Conservation (phyloP, 37 sponge, comb jelly and placozoan genomes). For the Oscarella lobularis region DNA sequence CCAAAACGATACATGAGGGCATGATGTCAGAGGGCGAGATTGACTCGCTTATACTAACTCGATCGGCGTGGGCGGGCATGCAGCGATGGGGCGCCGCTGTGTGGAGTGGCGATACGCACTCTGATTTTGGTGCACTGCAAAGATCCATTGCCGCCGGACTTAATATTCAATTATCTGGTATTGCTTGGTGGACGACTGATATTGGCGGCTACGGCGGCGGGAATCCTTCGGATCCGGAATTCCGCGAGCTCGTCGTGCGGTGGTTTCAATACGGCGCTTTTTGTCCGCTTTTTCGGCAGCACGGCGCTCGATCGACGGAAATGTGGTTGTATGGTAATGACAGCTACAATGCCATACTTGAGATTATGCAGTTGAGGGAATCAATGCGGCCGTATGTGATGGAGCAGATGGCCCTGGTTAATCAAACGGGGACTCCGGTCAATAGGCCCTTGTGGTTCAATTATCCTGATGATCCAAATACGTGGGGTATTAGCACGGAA, state of each 20-base stretch:
- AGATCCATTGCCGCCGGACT: neutral
- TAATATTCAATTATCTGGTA: conserved; percentile 3
- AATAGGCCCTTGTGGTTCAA: neutral
- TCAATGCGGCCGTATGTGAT: conserved; percentile 1
- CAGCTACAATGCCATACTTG: neutral
- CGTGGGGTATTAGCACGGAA: neutral
- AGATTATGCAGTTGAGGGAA: neutral
- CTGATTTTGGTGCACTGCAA: neutral
- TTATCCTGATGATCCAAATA: neutral
- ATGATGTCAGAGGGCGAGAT: neutral
- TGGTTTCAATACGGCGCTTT: conserved; percentile 6
- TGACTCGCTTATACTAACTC: neutral
- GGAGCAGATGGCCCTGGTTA: neutral
- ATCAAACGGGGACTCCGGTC: neutral
- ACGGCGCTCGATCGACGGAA: conserved; percentile 3
- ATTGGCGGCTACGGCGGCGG: conserved; percentile 6
- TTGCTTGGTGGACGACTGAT: conserved; percentile 11
- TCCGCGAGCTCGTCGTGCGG: neutral
- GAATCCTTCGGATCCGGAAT: conserved; percentile 1
- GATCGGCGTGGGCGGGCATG: conserved; percentile 4
- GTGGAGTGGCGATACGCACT: conserved; percentile 10
- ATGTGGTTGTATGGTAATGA: neutral
- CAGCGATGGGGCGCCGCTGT: conserved; percentile 2
- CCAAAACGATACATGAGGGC: conserved; percentile 1
- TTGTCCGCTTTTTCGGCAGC: conserved; percentile 4